Percentiles rank a stretch among this genome's conserved stretches.
Evolutionary conservation across 2,797 vertebrate genomes (phyloP).

Genomic region (Onychomys arenicola): DNA sequence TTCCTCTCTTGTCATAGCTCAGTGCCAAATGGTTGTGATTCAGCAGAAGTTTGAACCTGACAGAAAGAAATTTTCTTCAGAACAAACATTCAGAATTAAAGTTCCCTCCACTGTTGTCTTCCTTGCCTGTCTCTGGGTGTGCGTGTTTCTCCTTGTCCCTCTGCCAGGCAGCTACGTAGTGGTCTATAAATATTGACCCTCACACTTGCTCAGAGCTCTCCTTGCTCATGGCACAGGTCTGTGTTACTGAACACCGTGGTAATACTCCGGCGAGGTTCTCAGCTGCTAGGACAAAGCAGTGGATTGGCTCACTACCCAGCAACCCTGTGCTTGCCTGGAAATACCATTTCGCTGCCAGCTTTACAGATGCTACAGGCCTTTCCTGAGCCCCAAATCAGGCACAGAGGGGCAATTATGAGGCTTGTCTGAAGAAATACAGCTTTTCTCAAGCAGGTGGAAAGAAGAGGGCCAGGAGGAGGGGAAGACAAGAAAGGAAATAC

Average conservation of each 20-base stretch:
- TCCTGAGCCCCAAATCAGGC: conserved; percentile 83
- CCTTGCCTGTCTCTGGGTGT: conserved; percentile 20
- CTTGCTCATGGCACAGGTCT: conserved; percentile 86
- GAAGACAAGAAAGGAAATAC: conserved; percentile 39
- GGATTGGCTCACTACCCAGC: conserved; percentile 83
- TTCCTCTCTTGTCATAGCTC: conserved; percentile 78
- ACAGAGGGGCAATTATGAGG: conserved; percentile 80
- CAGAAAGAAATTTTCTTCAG: conserved; percentile 65
- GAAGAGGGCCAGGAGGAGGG: background rate
- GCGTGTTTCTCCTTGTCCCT: conserved; percentile 35
- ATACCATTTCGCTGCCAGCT: conserved; percentile 87
- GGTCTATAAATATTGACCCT: conserved; percentile 90
- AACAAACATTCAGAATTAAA: conserved; percentile 70
- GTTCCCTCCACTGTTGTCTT: conserved; percentile 57
- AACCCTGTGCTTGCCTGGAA: conserved; percentile 87
- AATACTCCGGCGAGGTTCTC: conserved; percentile 85
- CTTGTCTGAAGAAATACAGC: conserved; percentile 19
- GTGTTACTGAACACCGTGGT: conserved; percentile 87
- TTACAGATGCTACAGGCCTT: conserved; percentile 86
- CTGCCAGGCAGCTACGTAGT: conserved; percentile 74
- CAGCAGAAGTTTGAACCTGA: conserved; percentile 81
- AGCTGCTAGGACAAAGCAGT: conserved; percentile 90
- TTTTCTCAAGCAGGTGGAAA: conserved; percentile 80
- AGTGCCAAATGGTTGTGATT: conserved; percentile 67
- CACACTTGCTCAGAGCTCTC: conserved; percentile 85